phyloP scores from a whole-genome alignment of 2,797 vertebrate genomes.

The Liasis olivaceus region DNA sequence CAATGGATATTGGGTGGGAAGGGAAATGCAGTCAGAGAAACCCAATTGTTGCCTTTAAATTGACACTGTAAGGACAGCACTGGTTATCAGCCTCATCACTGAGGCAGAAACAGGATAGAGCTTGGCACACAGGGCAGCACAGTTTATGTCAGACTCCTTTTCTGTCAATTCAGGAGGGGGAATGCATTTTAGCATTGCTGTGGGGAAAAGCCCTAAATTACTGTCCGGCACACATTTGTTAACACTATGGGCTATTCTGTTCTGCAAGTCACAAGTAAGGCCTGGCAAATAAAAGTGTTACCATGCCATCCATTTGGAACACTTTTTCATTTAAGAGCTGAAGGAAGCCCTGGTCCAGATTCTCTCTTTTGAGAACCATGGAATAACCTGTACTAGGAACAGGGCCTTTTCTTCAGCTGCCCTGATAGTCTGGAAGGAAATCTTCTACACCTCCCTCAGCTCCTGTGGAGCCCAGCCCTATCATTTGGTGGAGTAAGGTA shows the following conservation, averaged over 20 bases:
- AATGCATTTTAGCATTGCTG: not conserved
- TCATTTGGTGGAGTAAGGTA: not conserved
- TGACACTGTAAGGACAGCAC: not conserved
- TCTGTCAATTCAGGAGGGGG: not conserved
- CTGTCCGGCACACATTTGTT: not conserved
- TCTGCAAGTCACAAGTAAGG: not conserved
- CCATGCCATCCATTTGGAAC: not conserved
- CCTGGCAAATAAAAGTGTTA: not conserved
- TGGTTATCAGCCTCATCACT: not conserved
- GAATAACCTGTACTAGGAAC: not conserved
- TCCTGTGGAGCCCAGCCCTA: not conserved
- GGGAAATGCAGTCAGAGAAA: not conserved
- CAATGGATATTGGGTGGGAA: not conserved
- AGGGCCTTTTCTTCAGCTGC: not conserved
- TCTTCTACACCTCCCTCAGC: not conserved
- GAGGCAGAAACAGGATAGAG: not conserved
- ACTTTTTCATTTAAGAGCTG: not conserved
- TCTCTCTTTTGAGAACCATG: not conserved
- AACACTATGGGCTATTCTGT: not conserved
- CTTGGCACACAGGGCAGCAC: not conserved
- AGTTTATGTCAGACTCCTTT: not conserved
- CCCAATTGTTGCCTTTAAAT: not conserved
- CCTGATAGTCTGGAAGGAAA: not conserved
- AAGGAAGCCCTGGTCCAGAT: not conserved
- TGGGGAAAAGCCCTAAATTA: not conserved